Conservation (phyloP, 2,888 invertebrate species). For the Blera fallax region DNA sequence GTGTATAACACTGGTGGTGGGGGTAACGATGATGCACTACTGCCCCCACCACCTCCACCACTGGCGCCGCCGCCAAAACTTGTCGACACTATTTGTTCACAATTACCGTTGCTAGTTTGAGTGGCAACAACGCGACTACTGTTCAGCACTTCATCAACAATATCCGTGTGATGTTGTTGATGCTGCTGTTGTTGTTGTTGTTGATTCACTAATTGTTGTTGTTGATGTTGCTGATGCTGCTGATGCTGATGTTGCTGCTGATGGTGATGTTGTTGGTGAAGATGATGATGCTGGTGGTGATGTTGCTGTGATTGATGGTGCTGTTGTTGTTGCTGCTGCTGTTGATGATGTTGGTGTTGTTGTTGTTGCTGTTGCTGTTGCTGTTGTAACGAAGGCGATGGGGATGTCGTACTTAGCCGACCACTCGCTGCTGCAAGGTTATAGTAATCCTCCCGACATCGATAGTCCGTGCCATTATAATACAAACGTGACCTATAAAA, state of each 20-base stretch:
- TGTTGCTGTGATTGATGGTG: conserved; percentile 62
- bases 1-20: conserved; percentile 80
- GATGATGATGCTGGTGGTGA: conserved; percentile 44
- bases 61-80: conserved; percentile 67
- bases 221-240: conserved; percentile 75
- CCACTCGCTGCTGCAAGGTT: conserved; percentile 74
- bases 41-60: conserved; percentile 70
- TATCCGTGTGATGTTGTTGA: conserved; percentile 75
- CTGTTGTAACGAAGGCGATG: conserved; percentile 73
- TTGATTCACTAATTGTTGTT: conserved; percentile 74
- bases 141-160: conserved; percentile 76
- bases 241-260: conserved; percentile 39
- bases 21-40: conserved; percentile 74
- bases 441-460: conserved; percentile 81
- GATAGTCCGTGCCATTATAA: conserved; percentile 79
- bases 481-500: conserved; percentile 79
- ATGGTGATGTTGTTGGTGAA: conserved; percentile 19
- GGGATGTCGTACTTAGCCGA: conserved; percentile 74
- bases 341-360: conserved; percentile 73
- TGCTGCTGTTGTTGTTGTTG: conserved; percentile 75
- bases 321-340: conserved; percentile 69
- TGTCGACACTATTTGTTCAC: conserved; percentile 74
- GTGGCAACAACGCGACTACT: conserved; percentile 77
- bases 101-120: conserved; percentile 77
- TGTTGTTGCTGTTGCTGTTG: conserved; percentile 73